These are phyloP conservation scores for Chrysopilus asiliformis DNA, from an alignment of 2,888 invertebrate genomes.

Conservation along the genomic window DNA sequence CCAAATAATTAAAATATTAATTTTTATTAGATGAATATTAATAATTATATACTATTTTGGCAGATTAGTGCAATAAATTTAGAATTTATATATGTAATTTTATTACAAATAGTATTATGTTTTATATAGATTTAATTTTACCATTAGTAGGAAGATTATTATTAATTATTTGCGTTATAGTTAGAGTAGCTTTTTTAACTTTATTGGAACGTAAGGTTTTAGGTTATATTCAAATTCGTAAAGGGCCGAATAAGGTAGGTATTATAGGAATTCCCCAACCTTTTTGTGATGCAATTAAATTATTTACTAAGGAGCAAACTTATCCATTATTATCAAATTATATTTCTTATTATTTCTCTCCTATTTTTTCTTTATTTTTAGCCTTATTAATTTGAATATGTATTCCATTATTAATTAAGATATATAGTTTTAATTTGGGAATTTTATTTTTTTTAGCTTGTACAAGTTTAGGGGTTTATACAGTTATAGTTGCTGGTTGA, in stretches of 20 bases:
- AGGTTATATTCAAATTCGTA: conserved; percentile 59
- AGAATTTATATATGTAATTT: conserved; percentile 49
- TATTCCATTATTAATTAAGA: conserved; percentile 43
- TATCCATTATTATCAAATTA: conserved; percentile 46
- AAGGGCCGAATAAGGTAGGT: conserved; percentile 59
- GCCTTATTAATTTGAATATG: conserved; percentile 45
- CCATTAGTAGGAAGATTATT: conserved; percentile 37
- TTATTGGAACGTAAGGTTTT: conserved; percentile 58
- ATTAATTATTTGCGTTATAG: conserved; percentile 46
- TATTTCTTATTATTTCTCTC: conserved; percentile 44
- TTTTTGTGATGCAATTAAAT: conserved; percentile 58
- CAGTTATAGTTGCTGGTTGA: conserved; percentile 49
- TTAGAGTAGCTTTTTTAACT: conserved; percentile 56
- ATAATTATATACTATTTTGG: conserved; percentile 41
- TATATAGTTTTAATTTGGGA: conserved; percentile 44
- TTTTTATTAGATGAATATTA: conserved; percentile 29
- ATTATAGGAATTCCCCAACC: conserved; percentile 50
- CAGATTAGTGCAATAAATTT: conserved; percentile 59
- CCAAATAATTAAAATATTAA: conserved; percentile 40
- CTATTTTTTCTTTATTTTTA: conserved; percentile 46
- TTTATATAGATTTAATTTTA: conserved; percentile 37
- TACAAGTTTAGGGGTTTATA: conserved; percentile 50
- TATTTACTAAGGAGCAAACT: conserved; percentile 53
- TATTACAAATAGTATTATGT: conserved; percentile 43
- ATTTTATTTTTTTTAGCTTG: conserved; percentile 51